Conservation (phyloP, 2,113 vertebrate genomes). For the Sander vitreus region DNA sequence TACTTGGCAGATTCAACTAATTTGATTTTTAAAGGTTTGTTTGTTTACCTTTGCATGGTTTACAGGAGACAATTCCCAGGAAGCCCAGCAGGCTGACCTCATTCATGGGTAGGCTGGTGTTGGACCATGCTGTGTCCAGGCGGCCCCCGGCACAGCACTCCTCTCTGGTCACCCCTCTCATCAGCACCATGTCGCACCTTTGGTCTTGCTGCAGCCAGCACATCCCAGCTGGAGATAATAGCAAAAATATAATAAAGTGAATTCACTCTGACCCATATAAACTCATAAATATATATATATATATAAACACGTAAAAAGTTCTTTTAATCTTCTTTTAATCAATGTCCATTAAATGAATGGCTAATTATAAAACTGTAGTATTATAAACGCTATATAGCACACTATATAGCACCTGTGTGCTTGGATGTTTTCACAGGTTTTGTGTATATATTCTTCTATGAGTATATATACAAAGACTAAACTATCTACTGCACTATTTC, state of each 20-base stretch:
- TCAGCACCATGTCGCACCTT: conserved; percentile 93
- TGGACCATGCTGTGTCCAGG: conserved; percentile 95
- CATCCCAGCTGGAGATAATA: conserved; percentile 87
- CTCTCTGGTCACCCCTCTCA: conserved; percentile 89
- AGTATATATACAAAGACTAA: not conserved
- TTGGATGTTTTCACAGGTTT: not conserved
- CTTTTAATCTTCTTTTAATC: not conserved
- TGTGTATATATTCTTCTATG: not conserved
- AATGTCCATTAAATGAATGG: not conserved
- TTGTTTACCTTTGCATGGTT: conserved; percentile 95
- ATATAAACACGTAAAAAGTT: not conserved
- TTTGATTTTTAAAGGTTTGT: conserved; percentile 26
- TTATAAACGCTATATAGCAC: not conserved
- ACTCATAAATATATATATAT: too few relatives aligned
- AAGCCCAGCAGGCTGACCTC: conserved; percentile 95
- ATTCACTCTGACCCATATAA: not conserved
- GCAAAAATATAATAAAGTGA: not conserved
- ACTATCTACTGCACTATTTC: not conserved
- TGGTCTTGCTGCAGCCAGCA: conserved; percentile 95
- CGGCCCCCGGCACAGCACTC: conserved; percentile 92
- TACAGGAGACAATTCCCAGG: conserved; percentile 93
- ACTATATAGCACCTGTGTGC: not conserved
- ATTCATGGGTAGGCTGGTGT: conserved; percentile 91
- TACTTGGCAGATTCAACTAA: conserved; percentile 1
- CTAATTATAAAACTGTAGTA: not conserved